Evolutionary conservation across 2,888 invertebrate species (phyloP).

Genomic region (Ormyrus rosae): DNA sequence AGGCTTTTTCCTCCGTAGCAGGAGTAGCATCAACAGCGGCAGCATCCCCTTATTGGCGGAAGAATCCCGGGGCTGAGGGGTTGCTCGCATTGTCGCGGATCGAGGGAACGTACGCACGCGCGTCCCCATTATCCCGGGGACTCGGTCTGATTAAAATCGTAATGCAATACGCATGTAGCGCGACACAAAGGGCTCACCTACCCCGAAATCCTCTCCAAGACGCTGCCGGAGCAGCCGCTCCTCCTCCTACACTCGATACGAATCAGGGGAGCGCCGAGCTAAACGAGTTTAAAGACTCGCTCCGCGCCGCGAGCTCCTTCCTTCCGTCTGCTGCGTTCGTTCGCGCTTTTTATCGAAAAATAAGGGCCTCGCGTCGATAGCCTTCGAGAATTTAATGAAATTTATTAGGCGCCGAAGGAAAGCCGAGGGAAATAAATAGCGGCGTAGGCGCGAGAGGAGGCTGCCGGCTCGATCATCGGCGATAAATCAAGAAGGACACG

Average conservation of each 20-base stretch:
- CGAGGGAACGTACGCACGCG: constrained; percentile 4
- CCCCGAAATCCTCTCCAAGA: constrained; percentile 42
- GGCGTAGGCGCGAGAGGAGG: constrained; percentile 39
- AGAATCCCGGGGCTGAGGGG: constrained; percentile 18
- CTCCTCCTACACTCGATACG: constrained; percentile 2
- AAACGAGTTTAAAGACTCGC: constrained; percentile 43
- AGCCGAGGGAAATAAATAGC: constrained; percentile 45
- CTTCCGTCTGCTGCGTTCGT: too few species aligned
- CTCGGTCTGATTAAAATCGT: constrained; percentile 71
- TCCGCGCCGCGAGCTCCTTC: too few species aligned
- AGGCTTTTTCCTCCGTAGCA: constrained; percentile 2
- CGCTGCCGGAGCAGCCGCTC: not conserved
- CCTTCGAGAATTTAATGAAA: constrained; percentile 46
- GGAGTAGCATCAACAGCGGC: not conserved
- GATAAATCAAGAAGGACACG: constrained; percentile 60
- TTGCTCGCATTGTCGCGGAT: constrained; percentile 29
- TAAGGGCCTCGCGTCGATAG: constrained; percentile 20
- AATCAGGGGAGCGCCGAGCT: constrained; percentile 22
- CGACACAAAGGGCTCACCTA: constrained; percentile 35
- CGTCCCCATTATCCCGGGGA: constrained; percentile 36
- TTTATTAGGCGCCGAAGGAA: constrained; percentile 31
- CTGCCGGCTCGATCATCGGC: constrained; percentile 48
- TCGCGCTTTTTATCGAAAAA: constrained; percentile 10
- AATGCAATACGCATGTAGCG: constrained; percentile 72
- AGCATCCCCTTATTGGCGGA: constrained; percentile 44